Percentiles rank a stretch among this genome's conserved stretches.
phyloP scores from a whole-genome alignment of 2,888 invertebrate genomes.

The Oxytorus armatus region DNA sequence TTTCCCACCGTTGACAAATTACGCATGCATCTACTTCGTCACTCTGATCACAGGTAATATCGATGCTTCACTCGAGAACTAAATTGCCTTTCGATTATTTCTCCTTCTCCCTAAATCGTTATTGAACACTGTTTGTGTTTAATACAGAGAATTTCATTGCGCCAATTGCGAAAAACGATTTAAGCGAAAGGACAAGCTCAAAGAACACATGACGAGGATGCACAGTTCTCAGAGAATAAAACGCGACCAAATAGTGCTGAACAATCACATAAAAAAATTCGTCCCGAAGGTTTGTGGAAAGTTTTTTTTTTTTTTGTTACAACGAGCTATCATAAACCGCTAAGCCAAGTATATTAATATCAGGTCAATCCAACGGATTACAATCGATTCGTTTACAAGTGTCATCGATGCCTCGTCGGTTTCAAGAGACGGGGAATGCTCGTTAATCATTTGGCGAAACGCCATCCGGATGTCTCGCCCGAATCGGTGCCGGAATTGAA shows the following conservation, averaged over 20 bases:
- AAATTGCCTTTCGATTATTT: neutral
- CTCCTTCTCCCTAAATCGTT: constrained; percentile 11
- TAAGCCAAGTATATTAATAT: too few species aligned
- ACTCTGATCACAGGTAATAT: constrained; percentile 84
- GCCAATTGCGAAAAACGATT: constrained; percentile 91
- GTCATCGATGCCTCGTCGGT: constrained; percentile 90
- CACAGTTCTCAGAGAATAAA: constrained; percentile 86
- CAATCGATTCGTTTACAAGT: constrained; percentile 91
- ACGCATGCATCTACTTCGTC: constrained; percentile 88
- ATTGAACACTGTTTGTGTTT: neutral
- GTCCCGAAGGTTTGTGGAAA: constrained; percentile 85
- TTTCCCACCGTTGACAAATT: constrained; percentile 91
- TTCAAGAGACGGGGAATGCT: constrained; percentile 94
- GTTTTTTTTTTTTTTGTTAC: neutral
- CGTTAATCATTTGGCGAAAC: constrained; percentile 93
- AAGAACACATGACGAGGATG: constrained; percentile 90
- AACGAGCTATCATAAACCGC: too few species aligned
- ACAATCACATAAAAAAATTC: constrained; percentile 85
- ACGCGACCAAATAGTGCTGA: constrained; percentile 68
- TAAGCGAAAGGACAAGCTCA: constrained; percentile 91
- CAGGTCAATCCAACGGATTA: constrained; percentile 87
- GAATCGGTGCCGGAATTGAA: constrained; percentile 90
- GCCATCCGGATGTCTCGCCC: constrained; percentile 88
- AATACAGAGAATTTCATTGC: constrained; percentile 89
- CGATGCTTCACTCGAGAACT: neutral